Conservation (phyloP, 2,113 vertebrate genomes). For the Setophaga coronata region DNA sequence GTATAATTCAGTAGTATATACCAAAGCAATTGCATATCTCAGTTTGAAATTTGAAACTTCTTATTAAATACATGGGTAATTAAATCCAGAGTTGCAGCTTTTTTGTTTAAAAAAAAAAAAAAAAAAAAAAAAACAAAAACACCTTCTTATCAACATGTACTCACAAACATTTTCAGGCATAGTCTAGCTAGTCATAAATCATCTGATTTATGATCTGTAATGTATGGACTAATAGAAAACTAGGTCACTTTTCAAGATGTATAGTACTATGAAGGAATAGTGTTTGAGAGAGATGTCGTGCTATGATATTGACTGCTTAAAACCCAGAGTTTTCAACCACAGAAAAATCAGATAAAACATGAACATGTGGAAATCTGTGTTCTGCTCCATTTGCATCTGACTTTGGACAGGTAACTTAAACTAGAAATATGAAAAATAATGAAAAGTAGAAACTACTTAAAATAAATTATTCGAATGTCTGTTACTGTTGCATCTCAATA, state of each 20-base stretch:
- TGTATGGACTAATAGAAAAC: neutral
- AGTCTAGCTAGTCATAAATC: neutral
- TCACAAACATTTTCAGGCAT: neutral
- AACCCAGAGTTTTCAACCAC: neutral
- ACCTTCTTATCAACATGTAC: rapidly evolving
- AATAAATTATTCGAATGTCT: neutral
- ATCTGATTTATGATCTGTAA: neutral
- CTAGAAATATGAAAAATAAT: neutral
- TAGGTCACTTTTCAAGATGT: neutral
- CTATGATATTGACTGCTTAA: neutral
- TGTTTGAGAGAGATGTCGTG: neutral
- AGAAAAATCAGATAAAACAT: neutral
- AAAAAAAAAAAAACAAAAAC: no score
- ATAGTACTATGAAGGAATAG: neutral
- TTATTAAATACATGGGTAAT: neutral
- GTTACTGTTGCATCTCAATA: neutral
- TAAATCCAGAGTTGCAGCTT: neutral
- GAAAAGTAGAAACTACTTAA: neutral
- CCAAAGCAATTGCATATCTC: neutral
- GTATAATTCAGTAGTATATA: neutral
- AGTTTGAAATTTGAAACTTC: neutral
- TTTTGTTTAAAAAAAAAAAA: neutral
- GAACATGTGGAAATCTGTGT: neutral
- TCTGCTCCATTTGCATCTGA: neutral
- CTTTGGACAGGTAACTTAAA: neutral